These are phyloP conservation scores for Ligdia adustata DNA, from an alignment of 2,888 invertebrate genomes.

Conservation along the genomic window DNA sequence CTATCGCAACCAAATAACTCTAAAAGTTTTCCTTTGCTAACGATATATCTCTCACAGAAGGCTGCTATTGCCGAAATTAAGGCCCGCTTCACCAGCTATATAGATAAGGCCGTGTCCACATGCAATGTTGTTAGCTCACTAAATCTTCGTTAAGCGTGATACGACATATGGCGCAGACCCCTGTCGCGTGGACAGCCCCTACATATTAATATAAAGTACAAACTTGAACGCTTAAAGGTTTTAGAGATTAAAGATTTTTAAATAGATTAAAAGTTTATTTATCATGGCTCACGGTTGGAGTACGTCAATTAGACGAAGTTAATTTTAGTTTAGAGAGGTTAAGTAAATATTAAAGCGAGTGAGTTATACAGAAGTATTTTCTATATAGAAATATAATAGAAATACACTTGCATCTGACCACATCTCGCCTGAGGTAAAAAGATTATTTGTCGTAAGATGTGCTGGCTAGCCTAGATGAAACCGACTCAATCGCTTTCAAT, in stretches of 20 bases:
- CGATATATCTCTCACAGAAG: not conserved
- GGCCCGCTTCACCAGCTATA: constrained; percentile 23
- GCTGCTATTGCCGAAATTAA: constrained; percentile 28
- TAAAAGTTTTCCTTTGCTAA: not conserved
- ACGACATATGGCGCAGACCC: constrained; percentile 53
- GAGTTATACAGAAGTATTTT: no score
- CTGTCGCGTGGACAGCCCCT: constrained; percentile 35
- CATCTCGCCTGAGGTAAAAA: no score
- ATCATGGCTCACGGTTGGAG: not conserved
- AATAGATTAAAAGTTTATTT: not conserved
- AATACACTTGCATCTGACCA: no score
- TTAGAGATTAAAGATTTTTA: not conserved
- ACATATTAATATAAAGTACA: constrained; percentile 12
- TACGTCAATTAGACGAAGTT: no score
- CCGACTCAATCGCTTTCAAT: no score
- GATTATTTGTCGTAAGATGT: no score
- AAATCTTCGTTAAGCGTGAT: constrained; percentile 67
- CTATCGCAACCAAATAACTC: no score
- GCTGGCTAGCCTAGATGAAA: no score
- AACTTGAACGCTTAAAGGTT: not conserved
- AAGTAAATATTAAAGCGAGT: no score
- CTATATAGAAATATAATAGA: no score
- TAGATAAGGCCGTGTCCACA: constrained; percentile 39
- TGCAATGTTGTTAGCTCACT: constrained; percentile 52
- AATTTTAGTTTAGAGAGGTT: no score